Evolutionary conservation across 2,888 invertebrate genomes (phyloP).

Genomic region (Cheilosia vernalis): DNA sequence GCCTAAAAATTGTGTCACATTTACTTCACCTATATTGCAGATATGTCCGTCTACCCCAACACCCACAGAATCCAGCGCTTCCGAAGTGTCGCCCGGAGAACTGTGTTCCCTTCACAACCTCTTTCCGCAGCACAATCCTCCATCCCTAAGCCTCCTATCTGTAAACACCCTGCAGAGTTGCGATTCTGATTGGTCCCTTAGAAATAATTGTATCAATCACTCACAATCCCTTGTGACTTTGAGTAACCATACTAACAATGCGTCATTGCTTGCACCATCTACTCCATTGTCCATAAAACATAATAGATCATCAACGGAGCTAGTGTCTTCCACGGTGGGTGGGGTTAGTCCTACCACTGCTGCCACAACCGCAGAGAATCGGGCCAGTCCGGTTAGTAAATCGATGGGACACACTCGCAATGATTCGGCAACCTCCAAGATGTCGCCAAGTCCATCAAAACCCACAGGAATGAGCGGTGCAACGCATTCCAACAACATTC

Average conservation of each 20-base stretch:
- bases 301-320: slow-evolving; percentile 80
- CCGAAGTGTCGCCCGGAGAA: slow-evolving; percentile 70
- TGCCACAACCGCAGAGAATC: slow-evolving; percentile 78
- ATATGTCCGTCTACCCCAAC: slow-evolving; percentile 82
- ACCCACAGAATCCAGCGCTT: slow-evolving; percentile 80
- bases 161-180: slow-evolving; percentile 34
- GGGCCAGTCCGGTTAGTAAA: slow-evolving; percentile 52
- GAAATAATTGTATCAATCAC: slow-evolving; percentile 76
- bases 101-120: slow-evolving; percentile 23
- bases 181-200: slow-evolving; percentile 59
- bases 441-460: slow-evolving; percentile 85
- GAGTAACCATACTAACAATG: slow-evolving; percentile 80
- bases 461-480: slow-evolving; percentile 47
- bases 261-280: slow-evolving; percentile 83
- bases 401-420: slow-evolving; percentile 54
- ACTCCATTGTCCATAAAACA: slow-evolving; percentile 80
- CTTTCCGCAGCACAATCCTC: slow-evolving; percentile 22
- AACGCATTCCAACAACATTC: slow-evolving; percentile 80
- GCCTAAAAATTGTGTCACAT: slow-evolving; percentile 65
- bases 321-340: slow-evolving; percentile 77
- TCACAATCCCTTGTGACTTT: slow-evolving; percentile 74
- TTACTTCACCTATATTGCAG: slow-evolving; percentile 77
- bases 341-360: slow-evolving; percentile 79
- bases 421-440: slow-evolving; percentile 80
- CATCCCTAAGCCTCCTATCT: slow-evolving; percentile 30